Base-by-base conservation (phyloP, 2,113 vertebrate genomes). In the Cichladusa arquata region DNA sequence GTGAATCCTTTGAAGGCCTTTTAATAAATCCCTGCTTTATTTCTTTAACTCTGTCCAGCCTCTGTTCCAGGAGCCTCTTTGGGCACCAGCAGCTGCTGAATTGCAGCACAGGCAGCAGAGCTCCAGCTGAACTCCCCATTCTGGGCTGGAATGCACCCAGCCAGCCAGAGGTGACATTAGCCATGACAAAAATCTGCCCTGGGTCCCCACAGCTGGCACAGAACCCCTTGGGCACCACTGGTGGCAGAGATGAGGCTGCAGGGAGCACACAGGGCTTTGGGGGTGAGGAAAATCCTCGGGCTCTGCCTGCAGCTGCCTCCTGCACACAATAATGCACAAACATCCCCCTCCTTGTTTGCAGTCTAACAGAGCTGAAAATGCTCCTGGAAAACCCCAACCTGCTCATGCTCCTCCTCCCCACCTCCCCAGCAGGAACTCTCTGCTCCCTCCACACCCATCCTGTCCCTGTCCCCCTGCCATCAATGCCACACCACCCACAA, bases 341-440 rank as follows among this genome's bases (percentile, higher is more conserved):
- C 48, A 24, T 28, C 53, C 28, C 61, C 31, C 2, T 3, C 13
- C 14, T 40, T 1, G 8, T 18, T 0, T 31, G 24, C 34, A 47
- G 14, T 1, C 53, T 8, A 42, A 34, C 26, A 78, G 25, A 76
- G 14, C 61, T 9, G 13, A 19, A 61, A 87, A 51, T 1, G 4
- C 69, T 51, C 69, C 47, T 24, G 15, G 61, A 36, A 85, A 82
- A 25, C 6, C 44, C 61, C 64, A 15, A 20, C 7, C 34, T 50
- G 44, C 31, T 47, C 33, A 4, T 1, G 45, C 40, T 18, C 66
- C 57, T 74, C 58, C 65, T 85, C 56, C 19, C 33, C 36, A 12
- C 24, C 56, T 6, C 9, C 71, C 28, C 67, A 7, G 51, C 44
- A 7, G 6, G 2, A 50, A 4, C 2, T 0, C 13, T 33, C 53